phyloP scores from a whole-genome alignment of 23 tunicate genomes.

The Styela plicata region DNA sequence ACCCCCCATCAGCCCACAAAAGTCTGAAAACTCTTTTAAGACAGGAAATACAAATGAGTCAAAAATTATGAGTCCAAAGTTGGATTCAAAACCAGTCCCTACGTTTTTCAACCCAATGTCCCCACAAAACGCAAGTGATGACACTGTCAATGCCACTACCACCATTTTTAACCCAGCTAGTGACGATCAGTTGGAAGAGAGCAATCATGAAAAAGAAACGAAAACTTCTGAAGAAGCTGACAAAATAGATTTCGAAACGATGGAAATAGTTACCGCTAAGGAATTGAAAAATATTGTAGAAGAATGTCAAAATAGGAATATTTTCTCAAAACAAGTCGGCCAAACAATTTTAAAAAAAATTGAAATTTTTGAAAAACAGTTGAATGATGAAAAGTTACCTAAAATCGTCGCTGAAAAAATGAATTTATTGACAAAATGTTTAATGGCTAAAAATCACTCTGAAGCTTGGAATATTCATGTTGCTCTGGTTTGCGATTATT shows the following conservation, averaged over 20 bases:
- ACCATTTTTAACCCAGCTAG: background rate
- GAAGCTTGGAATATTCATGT: slow-evolving; percentile 23
- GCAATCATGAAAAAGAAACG: background rate
- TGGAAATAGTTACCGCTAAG: background rate
- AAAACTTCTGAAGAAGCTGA: background rate
- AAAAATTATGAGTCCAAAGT: background rate
- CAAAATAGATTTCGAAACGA: background rate
- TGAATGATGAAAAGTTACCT: slow-evolving; percentile 11
- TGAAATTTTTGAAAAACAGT: slow-evolving; percentile 20
- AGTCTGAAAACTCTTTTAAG: background rate
- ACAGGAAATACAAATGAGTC: background rate
- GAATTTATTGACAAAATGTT: slow-evolving; percentile 1
- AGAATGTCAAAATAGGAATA: slow-evolving; percentile 7
- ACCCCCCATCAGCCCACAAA: background rate
- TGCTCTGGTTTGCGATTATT: slow-evolving; percentile 22
- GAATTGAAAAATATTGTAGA: slow-evolving; percentile 4
- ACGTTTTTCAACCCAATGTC: background rate
- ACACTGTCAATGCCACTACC: background rate
- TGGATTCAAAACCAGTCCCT: background rate
- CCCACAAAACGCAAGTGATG: background rate
- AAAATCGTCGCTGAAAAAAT: background rate
- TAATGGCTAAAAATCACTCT: slow-evolving; percentile 11
- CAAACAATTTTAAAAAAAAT: slow-evolving; percentile 10
- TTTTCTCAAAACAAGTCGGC: slow-evolving; percentile 1
- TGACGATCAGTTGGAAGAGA: background rate